Percentiles rank a stretch among this genome's conserved stretches.
Conservation (phyloP, 2,888 invertebrate species). For the Plagodis dolabraria region DNA sequence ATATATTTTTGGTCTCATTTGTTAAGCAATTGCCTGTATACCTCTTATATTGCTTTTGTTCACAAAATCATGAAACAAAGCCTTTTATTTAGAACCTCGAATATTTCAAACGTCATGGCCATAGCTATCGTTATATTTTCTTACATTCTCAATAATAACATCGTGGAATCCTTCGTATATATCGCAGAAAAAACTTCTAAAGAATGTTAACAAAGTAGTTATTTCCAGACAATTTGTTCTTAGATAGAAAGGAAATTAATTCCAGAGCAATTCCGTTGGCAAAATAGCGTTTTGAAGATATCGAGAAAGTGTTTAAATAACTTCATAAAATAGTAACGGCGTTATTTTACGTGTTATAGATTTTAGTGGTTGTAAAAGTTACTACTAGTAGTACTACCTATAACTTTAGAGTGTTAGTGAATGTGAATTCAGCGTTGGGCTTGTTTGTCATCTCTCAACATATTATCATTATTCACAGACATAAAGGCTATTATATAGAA, state of each 20-base stretch:
- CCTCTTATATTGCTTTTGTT: too few species aligned
- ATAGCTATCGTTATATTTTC: constrained; percentile 3
- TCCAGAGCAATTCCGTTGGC: constrained; percentile 19
- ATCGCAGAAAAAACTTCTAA: constrained; percentile 9
- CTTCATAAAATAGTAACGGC: constrained; percentile 20
- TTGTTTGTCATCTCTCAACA: too few species aligned
- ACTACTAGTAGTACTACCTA: too few species aligned
- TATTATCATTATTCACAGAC: too few species aligned
- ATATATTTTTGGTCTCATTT: too few species aligned
- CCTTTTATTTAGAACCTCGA: too few species aligned
- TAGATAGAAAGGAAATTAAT: constrained; percentile 27
- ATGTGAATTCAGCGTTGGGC: too few species aligned
- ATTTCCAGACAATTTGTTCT: constrained; percentile 19
- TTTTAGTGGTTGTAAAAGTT: constrained; percentile 3
- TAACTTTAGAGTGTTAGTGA: too few species aligned
- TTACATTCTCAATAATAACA: constrained; percentile 3
- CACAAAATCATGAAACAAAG: too few species aligned
- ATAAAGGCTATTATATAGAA: too few species aligned
- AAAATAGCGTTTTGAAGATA: constrained; percentile 11
- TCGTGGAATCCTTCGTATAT: neutral
- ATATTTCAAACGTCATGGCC: neutral
- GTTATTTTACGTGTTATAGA: constrained; percentile 12
- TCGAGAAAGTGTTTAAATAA: constrained; percentile 21
- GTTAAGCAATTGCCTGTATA: too few species aligned
- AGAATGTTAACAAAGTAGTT: constrained; percentile 15